A percentile compares a stretch with the other conserved stretches of the same genome.
phyloP scores from a whole-genome alignment of 2,113 vertebrate species.

The Spilogale gracilis region DNA sequence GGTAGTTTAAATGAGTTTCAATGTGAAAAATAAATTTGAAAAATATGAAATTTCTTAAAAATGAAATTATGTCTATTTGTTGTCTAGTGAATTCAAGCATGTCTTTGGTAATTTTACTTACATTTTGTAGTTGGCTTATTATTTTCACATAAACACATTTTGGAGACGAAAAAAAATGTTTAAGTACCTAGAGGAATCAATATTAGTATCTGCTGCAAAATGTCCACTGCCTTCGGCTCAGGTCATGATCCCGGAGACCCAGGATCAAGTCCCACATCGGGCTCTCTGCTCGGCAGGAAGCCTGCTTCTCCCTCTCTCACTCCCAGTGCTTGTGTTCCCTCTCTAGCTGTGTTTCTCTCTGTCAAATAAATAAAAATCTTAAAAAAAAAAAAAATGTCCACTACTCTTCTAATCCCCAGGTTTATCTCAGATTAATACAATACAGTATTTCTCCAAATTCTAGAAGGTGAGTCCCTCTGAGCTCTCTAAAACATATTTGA shows the following conservation, averaged over 20 bases:
- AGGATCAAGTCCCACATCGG: too few species aligned
- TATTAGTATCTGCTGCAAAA: neutral
- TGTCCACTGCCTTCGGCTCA: neutral
- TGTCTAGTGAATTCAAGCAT: neutral
- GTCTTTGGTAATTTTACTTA: neutral
- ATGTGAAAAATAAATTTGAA: neutral
- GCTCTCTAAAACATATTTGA: neutral
- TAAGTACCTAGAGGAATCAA: neutral
- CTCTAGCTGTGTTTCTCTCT: too few species aligned
- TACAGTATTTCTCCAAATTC: neutral
- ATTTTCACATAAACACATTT: neutral
- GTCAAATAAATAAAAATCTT: too few species aligned
- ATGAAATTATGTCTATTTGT: neutral
- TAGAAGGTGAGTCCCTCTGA: neutral
- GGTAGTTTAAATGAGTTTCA: neutral
- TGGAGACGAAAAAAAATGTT: neutral
- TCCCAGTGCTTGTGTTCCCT: too few species aligned
- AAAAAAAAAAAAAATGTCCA: neutral
- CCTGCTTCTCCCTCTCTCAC: too few species aligned
- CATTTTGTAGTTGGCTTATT: neutral
- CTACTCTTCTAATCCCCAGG: neutral
- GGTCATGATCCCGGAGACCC: too few species aligned
- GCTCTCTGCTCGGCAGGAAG: too few species aligned
- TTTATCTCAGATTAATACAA: neutral
- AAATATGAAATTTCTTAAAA: neutral